Evolutionary conservation across 2,113 vertebrate genomes (phyloP).

Genomic region (Leptobrachium leishanense): DNA sequence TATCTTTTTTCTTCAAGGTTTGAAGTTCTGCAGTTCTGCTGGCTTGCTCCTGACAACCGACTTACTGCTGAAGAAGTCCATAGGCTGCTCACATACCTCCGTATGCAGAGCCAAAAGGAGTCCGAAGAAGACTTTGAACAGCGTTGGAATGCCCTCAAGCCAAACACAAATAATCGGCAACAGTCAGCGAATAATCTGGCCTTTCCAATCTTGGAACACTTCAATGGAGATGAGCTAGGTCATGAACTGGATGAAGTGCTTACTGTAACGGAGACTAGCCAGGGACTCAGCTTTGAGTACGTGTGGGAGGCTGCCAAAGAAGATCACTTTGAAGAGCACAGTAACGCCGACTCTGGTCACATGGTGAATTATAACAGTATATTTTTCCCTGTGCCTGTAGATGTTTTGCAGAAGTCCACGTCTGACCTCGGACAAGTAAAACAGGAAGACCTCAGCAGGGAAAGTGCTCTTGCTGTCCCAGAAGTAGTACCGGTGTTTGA

Average conservation of each 20-base stretch:
- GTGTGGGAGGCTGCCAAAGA: slow-evolving; percentile 95
- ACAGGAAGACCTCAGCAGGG: slow-evolving; percentile 62
- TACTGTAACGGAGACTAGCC: slow-evolving; percentile 93
- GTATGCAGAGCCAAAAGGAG: slow-evolving; percentile 92
- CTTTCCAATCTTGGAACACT: slow-evolving; percentile 92
- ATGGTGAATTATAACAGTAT: slow-evolving; percentile 86
- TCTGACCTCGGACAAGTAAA: slow-evolving; percentile 67
- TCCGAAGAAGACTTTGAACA: slow-evolving; percentile 89
- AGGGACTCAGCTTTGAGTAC: slow-evolving; percentile 94
- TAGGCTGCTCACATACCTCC: slow-evolving; percentile 87
- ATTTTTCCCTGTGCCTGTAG: slow-evolving; percentile 85
- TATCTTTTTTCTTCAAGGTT: slow-evolving; percentile 71
- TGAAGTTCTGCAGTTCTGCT: slow-evolving; percentile 94
- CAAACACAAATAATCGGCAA: slow-evolving; percentile 76
- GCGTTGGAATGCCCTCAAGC: slow-evolving; percentile 92
- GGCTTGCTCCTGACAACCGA: slow-evolving; percentile 86
- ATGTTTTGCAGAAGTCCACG: slow-evolving; percentile 80
- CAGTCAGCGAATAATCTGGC: slow-evolving; percentile 77
- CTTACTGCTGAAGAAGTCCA: slow-evolving; percentile 92
- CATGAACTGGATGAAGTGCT: slow-evolving; percentile 93
- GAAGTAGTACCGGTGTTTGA: slow-evolving; percentile 91
- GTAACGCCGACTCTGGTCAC: slow-evolving; percentile 71
- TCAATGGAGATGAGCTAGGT: slow-evolving; percentile 78
- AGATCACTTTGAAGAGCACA: slow-evolving; percentile 82
- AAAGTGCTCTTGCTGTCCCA: slow-evolving; percentile 64